phyloP scores from a whole-genome alignment of 2,888 invertebrate genomes.

The Zygogramma bicolorata region DNA sequence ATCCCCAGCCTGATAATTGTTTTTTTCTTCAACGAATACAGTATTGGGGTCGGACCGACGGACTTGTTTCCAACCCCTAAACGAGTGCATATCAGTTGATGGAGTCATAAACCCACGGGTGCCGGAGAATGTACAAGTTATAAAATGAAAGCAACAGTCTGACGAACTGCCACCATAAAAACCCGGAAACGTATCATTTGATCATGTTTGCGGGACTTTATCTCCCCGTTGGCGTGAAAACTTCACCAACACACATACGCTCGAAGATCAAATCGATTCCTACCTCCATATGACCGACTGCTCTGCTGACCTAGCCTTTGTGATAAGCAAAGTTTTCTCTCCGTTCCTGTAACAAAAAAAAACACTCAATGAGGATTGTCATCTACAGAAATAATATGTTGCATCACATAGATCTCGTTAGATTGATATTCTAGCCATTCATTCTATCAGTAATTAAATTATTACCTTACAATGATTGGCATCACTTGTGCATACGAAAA shows the following conservation, averaged over 20 bases:
- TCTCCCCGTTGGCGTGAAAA: neutral
- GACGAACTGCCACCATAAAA: conserved; percentile 13
- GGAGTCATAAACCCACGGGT: conserved; percentile 14
- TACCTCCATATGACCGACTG: conserved; percentile 67
- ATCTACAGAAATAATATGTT: too few relatives aligned
- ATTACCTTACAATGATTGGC: too few relatives aligned
- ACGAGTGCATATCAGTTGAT: conserved; percentile 13
- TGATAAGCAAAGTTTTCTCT: conserved; percentile 68
- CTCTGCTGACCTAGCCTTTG: conserved; percentile 68
- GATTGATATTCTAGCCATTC: too few relatives aligned
- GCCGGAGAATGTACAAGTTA: conserved; percentile 7
- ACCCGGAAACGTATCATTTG: conserved; percentile 11
- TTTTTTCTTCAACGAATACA: neutral
- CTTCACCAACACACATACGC: neutral
- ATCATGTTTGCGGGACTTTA: conserved; percentile 18
- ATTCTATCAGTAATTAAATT: too few relatives aligned
- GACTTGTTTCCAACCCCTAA: neutral
- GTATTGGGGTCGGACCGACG: neutral
- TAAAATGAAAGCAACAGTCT: conserved; percentile 25
- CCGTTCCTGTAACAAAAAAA: conserved; percentile 64
- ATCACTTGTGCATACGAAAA: too few relatives aligned
- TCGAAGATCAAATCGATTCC: conserved; percentile 49
- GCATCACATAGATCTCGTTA: too few relatives aligned
- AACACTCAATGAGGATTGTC: too few relatives aligned
- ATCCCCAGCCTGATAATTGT: neutral